phyloP scores from a whole-genome alignment of 2,113 vertebrate genomes.

The Alligator sinensis region DNA sequence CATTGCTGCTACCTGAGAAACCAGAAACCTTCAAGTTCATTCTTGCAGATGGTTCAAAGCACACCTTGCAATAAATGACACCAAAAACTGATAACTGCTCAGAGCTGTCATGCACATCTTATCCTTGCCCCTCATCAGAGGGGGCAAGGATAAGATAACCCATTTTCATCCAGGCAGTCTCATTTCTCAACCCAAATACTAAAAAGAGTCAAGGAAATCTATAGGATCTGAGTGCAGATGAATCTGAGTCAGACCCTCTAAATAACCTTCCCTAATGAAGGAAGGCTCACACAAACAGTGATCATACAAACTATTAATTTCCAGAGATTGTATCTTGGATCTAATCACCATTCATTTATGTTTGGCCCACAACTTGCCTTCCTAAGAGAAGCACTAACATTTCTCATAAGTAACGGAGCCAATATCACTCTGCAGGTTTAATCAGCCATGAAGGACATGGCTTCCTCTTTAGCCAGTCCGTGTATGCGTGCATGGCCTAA shows the following conservation, averaged over 20 bases:
- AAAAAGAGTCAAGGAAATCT: background rate
- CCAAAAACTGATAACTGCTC: background rate
- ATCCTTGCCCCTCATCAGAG: background rate
- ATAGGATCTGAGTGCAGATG: background rate
- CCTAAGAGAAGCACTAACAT: background rate
- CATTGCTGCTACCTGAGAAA: background rate
- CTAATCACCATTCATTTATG: background rate
- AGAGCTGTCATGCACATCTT: background rate
- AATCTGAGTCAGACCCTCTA: background rate
- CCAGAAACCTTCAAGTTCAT: background rate
- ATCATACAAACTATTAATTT: background rate
- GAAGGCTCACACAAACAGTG: background rate
- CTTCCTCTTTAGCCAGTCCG: background rate
- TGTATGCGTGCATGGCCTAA: fast-evolving
- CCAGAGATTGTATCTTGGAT: background rate
- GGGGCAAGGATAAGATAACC: too few species aligned
- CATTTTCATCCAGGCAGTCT: too few species aligned
- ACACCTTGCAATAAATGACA: background rate
- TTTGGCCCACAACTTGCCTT: background rate
- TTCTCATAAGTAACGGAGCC: background rate
- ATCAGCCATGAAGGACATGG: fast-evolving
- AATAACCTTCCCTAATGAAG: background rate
- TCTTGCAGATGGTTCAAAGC: background rate
- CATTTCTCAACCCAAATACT: background rate
- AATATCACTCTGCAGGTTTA: background rate